Evolutionary conservation across 2,113 vertebrate genomes (phyloP).

Genomic region (Hiodon tergisus): DNA sequence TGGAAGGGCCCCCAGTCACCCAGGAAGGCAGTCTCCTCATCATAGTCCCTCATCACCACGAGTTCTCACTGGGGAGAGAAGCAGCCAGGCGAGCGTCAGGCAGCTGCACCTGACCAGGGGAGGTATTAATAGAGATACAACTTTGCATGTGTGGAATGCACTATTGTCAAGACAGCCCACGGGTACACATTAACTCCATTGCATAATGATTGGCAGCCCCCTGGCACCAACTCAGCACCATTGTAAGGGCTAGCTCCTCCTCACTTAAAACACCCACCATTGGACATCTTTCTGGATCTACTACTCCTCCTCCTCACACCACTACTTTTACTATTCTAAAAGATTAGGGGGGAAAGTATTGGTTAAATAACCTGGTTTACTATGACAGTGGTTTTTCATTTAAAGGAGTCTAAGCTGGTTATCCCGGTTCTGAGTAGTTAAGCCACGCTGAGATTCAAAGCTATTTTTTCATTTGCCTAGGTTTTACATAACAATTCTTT

Average conservation of each 20-base stretch:
- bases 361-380: too few species aligned
- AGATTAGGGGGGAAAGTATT: too few species aligned
- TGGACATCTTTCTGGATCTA: too few species aligned
- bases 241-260: too few species aligned
- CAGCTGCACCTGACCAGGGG: not conserved
- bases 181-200: not conserved
- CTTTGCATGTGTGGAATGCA: not conserved
- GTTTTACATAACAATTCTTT: not conserved
- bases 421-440: not conserved
- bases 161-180: not conserved
- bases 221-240: not conserved
- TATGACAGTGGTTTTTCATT: too few species aligned
- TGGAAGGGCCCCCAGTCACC: conserved; percentile 55
- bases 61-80: not conserved
- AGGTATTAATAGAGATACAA: not conserved
- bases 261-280: too few species aligned
- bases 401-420: not conserved
- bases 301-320: too few species aligned
- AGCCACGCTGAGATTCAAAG: not conserved
- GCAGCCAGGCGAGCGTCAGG: not conserved
- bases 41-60: conserved; percentile 48
- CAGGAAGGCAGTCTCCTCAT: conserved; percentile 42
- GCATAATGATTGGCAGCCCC: not conserved
- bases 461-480: not conserved
- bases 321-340: too few species aligned